Percentiles rank a stretch among this genome's conserved stretches.
These are phyloP conservation scores for Protonemura montana DNA, from an alignment of 2,888 invertebrate species.

Conservation along the genomic window DNA sequence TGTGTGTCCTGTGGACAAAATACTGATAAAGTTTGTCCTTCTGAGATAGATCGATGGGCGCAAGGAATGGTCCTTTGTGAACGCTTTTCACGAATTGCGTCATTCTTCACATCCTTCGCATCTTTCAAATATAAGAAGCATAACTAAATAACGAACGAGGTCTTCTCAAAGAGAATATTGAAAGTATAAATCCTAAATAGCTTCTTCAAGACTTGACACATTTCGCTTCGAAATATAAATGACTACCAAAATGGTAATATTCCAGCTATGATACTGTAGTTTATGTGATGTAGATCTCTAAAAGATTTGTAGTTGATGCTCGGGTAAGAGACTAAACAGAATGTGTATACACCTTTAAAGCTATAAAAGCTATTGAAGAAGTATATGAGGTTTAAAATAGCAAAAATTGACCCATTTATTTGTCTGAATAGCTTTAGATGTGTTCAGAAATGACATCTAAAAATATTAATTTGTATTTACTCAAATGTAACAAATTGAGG, in stretches of 20 bases:
- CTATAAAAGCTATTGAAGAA: not conserved
- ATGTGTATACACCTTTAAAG: no score
- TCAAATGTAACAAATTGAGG: not conserved
- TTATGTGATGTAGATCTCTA: no score
- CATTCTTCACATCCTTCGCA: not conserved
- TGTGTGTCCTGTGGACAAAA: not conserved
- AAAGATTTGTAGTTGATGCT: no score
- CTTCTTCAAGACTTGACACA: not conserved
- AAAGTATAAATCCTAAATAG: conserved; percentile 1
- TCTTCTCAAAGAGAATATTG: conserved; percentile 15
- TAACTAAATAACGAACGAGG: conserved; percentile 9
- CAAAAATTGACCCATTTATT: not conserved
- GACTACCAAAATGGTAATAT: no score
- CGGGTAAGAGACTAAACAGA: no score
- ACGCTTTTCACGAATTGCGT: not conserved
- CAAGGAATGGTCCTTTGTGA: not conserved
- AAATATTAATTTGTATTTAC: not conserved
- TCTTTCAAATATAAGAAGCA: not conserved
- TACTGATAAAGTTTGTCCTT: not conserved
- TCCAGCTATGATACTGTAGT: no score
- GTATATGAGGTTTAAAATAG: not conserved
- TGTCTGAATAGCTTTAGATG: not conserved
- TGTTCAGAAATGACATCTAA: not conserved
- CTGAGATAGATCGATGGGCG: not conserved
- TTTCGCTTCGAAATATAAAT: not conserved